These are phyloP conservation scores for Micromys minutus DNA, from an alignment of 2,113 vertebrate species.

Conservation along the genomic window DNA sequence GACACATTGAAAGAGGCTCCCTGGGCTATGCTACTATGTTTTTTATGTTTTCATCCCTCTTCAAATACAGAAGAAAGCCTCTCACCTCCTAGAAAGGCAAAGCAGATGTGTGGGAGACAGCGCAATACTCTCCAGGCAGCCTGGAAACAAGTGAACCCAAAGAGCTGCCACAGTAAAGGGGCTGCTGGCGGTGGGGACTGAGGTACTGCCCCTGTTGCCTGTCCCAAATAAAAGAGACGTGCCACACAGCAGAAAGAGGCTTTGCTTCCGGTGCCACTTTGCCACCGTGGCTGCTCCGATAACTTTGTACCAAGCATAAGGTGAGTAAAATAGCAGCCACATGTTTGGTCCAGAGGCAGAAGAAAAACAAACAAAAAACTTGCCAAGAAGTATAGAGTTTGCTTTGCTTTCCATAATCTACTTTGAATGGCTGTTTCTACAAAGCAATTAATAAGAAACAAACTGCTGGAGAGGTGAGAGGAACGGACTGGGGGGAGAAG, in stretches of 20 bases:
- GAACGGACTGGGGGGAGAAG: no score
- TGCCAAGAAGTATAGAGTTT: neutral
- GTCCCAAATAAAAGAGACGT: neutral
- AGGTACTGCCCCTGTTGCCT: neutral
- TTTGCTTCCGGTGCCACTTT: neutral
- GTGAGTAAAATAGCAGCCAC: neutral
- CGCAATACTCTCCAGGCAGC: neutral
- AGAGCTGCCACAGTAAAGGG: neutral
- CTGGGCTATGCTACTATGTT: neutral
- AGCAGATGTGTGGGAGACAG: neutral
- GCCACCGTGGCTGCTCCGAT: neutral
- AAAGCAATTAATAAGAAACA: slow-evolving; percentile 15
- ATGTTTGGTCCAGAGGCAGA: neutral
- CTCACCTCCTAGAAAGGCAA: neutral
- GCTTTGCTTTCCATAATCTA: neutral
- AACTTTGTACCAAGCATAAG: neutral
- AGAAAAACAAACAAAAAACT: neutral
- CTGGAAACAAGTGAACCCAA: neutral
- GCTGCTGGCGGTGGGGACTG: neutral
- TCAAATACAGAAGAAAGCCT: neutral
- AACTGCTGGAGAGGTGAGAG: neutral
- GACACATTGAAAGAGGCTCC: neutral
- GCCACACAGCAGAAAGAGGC: neutral
- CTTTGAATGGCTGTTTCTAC: neutral
- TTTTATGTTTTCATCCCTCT: neutral